phyloP scores from a whole-genome alignment of 2,797 vertebrate genomes.

The Eulemur rubriventer region DNA sequence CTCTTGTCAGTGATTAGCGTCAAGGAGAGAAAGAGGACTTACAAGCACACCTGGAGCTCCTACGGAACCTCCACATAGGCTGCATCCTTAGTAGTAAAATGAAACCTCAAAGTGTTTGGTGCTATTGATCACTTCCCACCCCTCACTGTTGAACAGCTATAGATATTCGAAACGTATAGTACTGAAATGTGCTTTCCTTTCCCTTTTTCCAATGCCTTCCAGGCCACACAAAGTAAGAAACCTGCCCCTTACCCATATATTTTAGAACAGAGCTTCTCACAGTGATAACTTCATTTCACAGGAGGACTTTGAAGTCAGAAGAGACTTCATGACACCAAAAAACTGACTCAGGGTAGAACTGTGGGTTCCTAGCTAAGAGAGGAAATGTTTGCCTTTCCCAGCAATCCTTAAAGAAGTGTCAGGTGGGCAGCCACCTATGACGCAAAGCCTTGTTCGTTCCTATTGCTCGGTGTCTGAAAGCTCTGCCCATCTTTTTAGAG shows the following conservation, averaged over 20 bases:
- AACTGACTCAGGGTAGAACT: neutral
- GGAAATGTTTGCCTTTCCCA: neutral
- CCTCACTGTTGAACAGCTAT: neutral
- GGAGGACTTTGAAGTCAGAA: neutral
- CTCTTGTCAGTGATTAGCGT: neutral
- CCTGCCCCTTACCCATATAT: neutral
- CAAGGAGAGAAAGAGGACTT: neutral
- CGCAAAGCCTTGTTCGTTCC: neutral
- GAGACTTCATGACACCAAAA: neutral
- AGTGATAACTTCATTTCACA: neutral
- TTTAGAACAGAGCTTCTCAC: neutral
- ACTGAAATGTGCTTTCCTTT: neutral
- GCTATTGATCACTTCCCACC: neutral
- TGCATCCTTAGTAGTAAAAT: neutral
- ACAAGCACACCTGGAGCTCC: neutral
- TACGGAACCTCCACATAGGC: neutral
- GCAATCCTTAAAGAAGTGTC: neutral
- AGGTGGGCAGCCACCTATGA: neutral
- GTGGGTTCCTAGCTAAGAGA: neutral
- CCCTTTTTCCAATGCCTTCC: neutral
- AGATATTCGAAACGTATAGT: neutral
- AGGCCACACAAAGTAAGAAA: neutral
- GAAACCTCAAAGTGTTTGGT: neutral
- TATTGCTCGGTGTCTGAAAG: neutral
- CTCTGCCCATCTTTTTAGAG: slow-evolving; percentile 84